Conservation (phyloP, 2,113 vertebrate genomes). For the Sorex araneus region DNA sequence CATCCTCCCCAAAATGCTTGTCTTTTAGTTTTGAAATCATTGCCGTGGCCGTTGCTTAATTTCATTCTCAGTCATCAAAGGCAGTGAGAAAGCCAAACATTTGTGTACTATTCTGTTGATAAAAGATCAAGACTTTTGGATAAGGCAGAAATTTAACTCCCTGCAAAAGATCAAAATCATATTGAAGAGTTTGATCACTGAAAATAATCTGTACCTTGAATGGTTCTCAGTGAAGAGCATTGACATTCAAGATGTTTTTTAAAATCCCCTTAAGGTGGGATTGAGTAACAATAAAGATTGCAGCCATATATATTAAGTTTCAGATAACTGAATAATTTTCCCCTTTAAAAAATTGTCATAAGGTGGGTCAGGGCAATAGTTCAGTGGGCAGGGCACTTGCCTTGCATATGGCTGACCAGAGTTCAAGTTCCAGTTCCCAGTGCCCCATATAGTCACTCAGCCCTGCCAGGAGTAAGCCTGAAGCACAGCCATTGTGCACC, state of each 20-base stretch:
- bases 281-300: background rate
- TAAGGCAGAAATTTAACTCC: background rate
- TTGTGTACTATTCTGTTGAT: background rate
- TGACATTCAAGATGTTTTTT: background rate
- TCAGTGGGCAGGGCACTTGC: too few species aligned
- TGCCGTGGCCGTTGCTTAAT: background rate
- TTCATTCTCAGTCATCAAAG: background rate
- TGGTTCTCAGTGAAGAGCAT: slow-evolving; percentile 13
- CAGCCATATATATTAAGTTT: background rate
- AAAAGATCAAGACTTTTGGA: background rate
- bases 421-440: too few species aligned
- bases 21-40: background rate
- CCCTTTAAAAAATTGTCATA: too few species aligned
- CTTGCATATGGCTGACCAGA: too few species aligned
- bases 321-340: background rate
- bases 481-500: too few species aligned
- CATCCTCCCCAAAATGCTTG: background rate
- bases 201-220: background rate
- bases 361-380: too few species aligned
- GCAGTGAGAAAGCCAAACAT: background rate
- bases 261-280: slow-evolving; percentile 11
- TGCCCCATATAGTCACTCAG: too few species aligned
- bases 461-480: too few species aligned
- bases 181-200: background rate
- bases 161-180: slow-evolving; percentile 30